These are phyloP conservation scores for Reticulitermes lucifugus DNA, from an alignment of 2,888 invertebrate genomes.

Conservation along the genomic window DNA sequence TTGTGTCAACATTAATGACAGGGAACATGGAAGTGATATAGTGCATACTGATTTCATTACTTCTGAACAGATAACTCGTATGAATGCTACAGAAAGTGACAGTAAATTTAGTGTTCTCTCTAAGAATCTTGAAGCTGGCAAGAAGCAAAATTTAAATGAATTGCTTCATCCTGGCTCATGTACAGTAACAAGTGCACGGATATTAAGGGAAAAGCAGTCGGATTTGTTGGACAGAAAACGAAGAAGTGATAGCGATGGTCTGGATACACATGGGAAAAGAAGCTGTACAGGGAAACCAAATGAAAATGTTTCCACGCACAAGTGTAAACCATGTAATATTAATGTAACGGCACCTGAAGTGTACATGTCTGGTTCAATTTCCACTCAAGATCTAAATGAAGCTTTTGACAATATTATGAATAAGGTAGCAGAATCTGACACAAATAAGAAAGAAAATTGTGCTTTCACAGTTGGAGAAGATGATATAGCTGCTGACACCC, in stretches of 20 bases:
- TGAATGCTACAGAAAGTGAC: not conserved
- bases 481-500: not conserved
- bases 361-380: not conserved
- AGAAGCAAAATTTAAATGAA: too few species aligned
- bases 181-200: too few species aligned
- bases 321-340: not conserved
- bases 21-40: not conserved
- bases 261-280: not conserved
- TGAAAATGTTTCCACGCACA: not conserved
- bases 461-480: not conserved
- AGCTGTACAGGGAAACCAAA: not conserved
- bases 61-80: not conserved
- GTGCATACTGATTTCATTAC: not conserved
- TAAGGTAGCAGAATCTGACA: not conserved
- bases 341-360: not conserved
- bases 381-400: conserved; percentile 17
- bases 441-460: not conserved
- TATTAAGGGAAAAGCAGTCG: not conserved
- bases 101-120: not conserved
- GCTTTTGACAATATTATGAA: conserved; percentile 10
- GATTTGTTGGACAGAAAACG: not conserved
- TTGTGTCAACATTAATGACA: not conserved
- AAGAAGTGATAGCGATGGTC: not conserved
- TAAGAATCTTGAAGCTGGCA: not conserved
- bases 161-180: too few species aligned